phyloP scores from a whole-genome alignment of 2,113 vertebrate species.

The Leptobrachium leishanense region DNA sequence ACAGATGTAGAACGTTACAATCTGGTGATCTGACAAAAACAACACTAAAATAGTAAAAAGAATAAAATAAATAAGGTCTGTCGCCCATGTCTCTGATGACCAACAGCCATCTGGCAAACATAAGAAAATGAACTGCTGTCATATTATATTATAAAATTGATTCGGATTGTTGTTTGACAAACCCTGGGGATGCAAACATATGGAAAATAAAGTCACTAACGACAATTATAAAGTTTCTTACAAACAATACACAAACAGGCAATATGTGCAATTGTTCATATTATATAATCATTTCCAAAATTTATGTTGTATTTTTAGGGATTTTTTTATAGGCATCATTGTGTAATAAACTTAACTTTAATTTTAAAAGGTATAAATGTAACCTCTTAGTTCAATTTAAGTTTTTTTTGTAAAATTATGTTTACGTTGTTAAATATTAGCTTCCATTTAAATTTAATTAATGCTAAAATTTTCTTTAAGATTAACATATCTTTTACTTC shows the following conservation, averaged over 20 bases:
- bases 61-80: constrained; percentile 33
- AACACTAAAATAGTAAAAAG: constrained; percentile 6
- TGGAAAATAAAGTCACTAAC: constrained; percentile 39
- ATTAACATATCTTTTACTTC: no score
- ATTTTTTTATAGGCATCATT: no score
- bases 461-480: no score
- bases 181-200: constrained; percentile 38
- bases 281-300: neutral
- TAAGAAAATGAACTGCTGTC: constrained; percentile 41
- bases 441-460: no score
- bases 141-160: constrained; percentile 39
- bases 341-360: no score
- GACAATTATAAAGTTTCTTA: constrained; percentile 1
- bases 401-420: no score
- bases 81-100: constrained; percentile 42
- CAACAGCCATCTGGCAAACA: constrained; percentile 44
- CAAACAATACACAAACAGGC: neutral
- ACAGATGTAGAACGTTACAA: constrained; percentile 3
- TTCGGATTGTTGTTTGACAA: constrained; percentile 37
- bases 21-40: neutral
- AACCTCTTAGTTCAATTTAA: no score
- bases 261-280: constrained; percentile 21
- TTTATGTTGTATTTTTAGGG: no score
- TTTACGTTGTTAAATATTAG: no score
- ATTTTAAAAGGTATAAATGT: no score